Evolutionary conservation across 2,797 vertebrate species (phyloP), one percentile per base, ranked within the genome.

Genomic region (Gallinago solitaria): DNA sequence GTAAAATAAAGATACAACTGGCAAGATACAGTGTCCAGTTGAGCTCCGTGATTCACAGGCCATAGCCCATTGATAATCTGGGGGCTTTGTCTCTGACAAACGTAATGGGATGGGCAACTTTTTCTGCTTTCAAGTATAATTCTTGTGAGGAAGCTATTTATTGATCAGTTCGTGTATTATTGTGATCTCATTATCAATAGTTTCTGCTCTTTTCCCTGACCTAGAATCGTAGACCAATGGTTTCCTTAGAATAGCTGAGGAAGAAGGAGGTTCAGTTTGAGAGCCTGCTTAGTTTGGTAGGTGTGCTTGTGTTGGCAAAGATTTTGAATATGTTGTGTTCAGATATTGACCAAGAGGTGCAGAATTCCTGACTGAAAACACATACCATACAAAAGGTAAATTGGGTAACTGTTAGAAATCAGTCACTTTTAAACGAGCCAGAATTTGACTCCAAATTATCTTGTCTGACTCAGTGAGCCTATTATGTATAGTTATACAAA

Each of bases 1-100:
- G 94, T 91, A 87, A 95, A 84, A 84, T 91, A 84, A 85, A 93
- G 94, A 94, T 65, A 60, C 64, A 93, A 81, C 85, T 73, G 83
- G 83, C 76, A 75, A 70, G 93, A 90, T 56, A 41, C 27, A 27
- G 48, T 78, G 59, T 76, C 41, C 69, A 64, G 7, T 25, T 65
- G 80, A 83, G 30, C 7, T 9, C 51, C 74, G 74, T 12, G 19
- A 89, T 75, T 90, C 68, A 69, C 87, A 64, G 68, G n/a, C 12
- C 47, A 1, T 5, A 67, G 45, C 59, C 82, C 70, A 74, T 82
- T 92, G 96, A 92, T 87, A 65, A 91, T 51, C 28, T 57, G 16
- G 17, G 30, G 41, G 11, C 41, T 69, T 64, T 78, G 43, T 50
- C 51, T 67, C 28, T 83, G 84, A 59, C 48, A 90, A 30, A 54